Evolutionary conservation across 2,113 vertebrate genomes (phyloP), one percentile per base, ranked within the genome.

Genomic region (Etheostoma cragini): DNA sequence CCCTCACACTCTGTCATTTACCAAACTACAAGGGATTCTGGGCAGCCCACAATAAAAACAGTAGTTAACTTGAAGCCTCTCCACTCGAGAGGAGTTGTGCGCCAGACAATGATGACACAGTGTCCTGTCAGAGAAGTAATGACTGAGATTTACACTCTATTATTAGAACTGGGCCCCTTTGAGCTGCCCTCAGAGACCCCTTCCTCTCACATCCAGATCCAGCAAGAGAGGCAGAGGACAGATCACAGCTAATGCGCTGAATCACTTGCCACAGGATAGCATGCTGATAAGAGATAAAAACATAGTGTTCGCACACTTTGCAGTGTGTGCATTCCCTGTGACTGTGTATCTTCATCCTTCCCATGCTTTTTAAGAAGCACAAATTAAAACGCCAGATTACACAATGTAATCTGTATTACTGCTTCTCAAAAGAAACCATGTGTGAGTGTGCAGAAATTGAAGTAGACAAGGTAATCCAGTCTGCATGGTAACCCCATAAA

Each of bases 101-200:
- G 65, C 88, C 88, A 93, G 88, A 91, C 90, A 90, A 91, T 87
- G 91, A 93, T 93, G 93, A 93, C 92, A 93, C 91, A 92, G 87
- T 93, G 90, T 86, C 86, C 87, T 91, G 93, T 92, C 92, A 92
- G 88, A 88, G 87, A 78, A 88, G 89, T 93, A 93, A 93, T 93
- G 91, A 92, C 91, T 90, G 88, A 91, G 91, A 93, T 93, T 91
- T 92, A 91, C 89, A 88, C 91, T 93, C 93, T 93, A 91, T 94
- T 94, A 93, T 94, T 93, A 94, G 91, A 94, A 85, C 89, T 64
- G 80, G 87, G 91, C 89, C 92, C 89, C 86, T 84, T 81, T 82
- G 86, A 87, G 83, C 73, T 84, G 87, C 89, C 91, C 84, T 83
- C 19, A 17, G 88, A 91, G 92, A 92, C 91, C 88, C 90, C 83